These are phyloP conservation scores for Marmota flaviventris DNA, from an alignment of 2,113 vertebrate genomes.

Conservation along the genomic window DNA sequence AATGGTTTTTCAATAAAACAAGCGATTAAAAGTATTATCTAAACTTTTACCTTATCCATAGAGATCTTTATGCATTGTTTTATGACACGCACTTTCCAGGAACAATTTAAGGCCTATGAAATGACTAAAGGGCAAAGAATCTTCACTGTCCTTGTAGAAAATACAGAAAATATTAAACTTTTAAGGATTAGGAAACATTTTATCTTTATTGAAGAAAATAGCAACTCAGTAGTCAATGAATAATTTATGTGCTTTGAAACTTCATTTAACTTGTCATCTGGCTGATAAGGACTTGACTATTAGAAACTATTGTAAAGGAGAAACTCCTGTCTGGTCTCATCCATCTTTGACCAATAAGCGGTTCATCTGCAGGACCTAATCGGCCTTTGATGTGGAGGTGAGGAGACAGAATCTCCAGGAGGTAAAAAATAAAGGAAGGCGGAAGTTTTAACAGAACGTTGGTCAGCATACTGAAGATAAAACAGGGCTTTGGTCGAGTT, in stretches of 20 bases:
- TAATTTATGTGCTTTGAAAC: conserved; percentile 4
- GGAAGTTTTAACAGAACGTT: not conserved
- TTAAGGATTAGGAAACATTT: not conserved
- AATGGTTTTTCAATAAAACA: conserved; percentile 8
- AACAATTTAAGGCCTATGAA: conserved; percentile 11
- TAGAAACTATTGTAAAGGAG: not conserved
- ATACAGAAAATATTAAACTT: not conserved
- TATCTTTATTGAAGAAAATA: conserved; percentile 50
- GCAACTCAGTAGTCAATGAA: not conserved
- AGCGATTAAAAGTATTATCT: not conserved
- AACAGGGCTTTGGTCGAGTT: not conserved
- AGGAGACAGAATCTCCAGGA: not conserved
- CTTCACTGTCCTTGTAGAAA: conserved; percentile 9
- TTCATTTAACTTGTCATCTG: not conserved
- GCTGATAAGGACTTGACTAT: not conserved
- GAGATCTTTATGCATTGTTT: not conserved
- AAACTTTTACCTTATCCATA: not conserved
- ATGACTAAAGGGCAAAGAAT: conserved; percentile 27
- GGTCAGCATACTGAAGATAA: not conserved
- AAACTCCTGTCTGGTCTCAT: not conserved
- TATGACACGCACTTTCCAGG: not conserved
- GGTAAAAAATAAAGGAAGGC: not conserved
- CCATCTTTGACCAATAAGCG: not conserved
- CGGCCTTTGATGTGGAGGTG: not conserved
- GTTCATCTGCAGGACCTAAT: not conserved